Base-by-base conservation (phyloP, 1,140 invertebrate genomes). In the Drosophila arawakana region DNA sequence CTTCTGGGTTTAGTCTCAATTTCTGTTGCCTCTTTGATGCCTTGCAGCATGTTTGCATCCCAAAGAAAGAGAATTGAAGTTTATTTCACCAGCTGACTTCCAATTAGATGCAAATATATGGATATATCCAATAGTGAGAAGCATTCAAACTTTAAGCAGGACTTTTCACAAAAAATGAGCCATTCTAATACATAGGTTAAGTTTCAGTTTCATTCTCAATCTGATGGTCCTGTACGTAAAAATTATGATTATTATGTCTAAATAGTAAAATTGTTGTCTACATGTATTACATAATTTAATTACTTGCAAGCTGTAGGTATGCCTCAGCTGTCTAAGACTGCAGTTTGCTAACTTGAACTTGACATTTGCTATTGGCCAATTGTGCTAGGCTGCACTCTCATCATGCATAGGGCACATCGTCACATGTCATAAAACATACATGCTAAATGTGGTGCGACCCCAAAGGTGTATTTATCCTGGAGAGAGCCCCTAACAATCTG, bases 21-120 rank as follows among this genome's bases (percentile, higher is more conserved):
- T 49, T 65, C 59, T 49, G 71, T 43, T 61, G 66, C 47, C 66
- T 25, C 58, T 52, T 65, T 50, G 37, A 58, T 62, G 59, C 54
- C 65, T 41, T 43, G 49, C 43, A 67, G 77, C 81, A 39, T 43
- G 25, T 76, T 73, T 67, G 60, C 73, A 83, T 37, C 39, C 46
- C 73, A 70, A 76, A 30, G 25, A 30, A 77, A 66, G 49, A 21
- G 46, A 54, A 30, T 15, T 67, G 37, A 68, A 58, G 43, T 71
- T 73, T 61, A 71, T 71, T 69, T 76, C 73, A 58, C 65, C 43
- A 74, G 83, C 84, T 83, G 83, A 55, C 80, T 77, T 67, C 80
- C 84, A 86, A 86, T 88, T 86, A 86, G 76, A 86, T 88, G 83
- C 83, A 86, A 88, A 86, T 86, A 72, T 83, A 88, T 88, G 73